phyloP scores from a whole-genome alignment of 2,797 vertebrate species.

The Falco naumanni region DNA sequence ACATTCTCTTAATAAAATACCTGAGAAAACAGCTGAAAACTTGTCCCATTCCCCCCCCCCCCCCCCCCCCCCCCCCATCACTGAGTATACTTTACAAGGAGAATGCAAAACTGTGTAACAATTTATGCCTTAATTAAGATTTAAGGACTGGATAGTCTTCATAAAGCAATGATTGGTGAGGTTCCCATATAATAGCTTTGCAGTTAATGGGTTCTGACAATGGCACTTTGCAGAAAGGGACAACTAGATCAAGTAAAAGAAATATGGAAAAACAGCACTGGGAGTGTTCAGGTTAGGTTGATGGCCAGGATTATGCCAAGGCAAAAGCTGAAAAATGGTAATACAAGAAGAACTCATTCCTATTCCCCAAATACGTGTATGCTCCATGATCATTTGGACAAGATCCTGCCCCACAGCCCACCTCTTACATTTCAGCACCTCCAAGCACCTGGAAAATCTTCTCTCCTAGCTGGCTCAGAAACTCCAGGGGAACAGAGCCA shows the following conservation, averaged over 20 bases:
- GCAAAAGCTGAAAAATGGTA: neutral
- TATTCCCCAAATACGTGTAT: neutral
- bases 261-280: neutral
- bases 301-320: neutral
- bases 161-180: conserved; percentile 4
- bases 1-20: conserved; percentile 37
- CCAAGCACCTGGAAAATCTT: neutral
- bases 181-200: conserved; percentile 12
- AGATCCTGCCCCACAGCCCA: neutral
- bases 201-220: conserved; percentile 42
- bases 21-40: conserved; percentile 4
- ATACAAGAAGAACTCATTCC: neutral
- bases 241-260: neutral
- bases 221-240: neutral
- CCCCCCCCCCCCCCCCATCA: neutral
- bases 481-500: neutral
- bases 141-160: conserved; percentile 36
- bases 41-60: neutral
- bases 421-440: neutral
- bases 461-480: neutral
- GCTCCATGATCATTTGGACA: neutral
- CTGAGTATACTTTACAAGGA: conserved; percentile 50
- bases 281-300: neutral
- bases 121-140: conserved; percentile 61
- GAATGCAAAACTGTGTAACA: conserved; percentile 18